phyloP scores from a whole-genome alignment of 2,797 vertebrate genomes.

The Sphenodon punctatus region DNA sequence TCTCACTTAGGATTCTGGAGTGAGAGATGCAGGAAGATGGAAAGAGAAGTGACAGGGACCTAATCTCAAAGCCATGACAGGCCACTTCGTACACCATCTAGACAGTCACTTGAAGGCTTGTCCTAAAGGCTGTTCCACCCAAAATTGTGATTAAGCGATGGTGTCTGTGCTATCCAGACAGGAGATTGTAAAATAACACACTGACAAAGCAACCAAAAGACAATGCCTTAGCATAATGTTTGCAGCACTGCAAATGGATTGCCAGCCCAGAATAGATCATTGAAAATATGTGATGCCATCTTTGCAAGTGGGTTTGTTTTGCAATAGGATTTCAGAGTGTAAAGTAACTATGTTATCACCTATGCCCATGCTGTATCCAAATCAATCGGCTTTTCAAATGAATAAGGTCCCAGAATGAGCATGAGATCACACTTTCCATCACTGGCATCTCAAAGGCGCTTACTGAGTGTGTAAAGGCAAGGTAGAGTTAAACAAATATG shows the following conservation, averaged over 20 bases:
- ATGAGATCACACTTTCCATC: background rate
- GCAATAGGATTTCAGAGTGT: too few species aligned
- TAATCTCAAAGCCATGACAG: background rate
- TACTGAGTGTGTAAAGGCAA: accelerated
- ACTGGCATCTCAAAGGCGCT: background rate
- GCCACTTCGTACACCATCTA: background rate
- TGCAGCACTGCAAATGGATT: background rate
- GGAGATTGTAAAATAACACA: background rate
- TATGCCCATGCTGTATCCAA: too few species aligned
- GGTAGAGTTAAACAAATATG: too few species aligned
- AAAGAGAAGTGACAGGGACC: constrained; percentile 1
- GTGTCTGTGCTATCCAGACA: background rate
- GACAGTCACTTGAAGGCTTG: constrained; percentile 7
- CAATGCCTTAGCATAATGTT: background rate
- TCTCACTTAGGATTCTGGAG: background rate
- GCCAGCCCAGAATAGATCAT: background rate
- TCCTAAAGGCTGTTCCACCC: constrained; percentile 40
- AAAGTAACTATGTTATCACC: too few species aligned
- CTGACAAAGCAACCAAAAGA: constrained; percentile 24
- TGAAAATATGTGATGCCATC: background rate
- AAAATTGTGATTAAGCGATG: background rate
- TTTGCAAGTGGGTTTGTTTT: too few species aligned
- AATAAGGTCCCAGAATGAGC: background rate
- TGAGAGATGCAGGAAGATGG: background rate
- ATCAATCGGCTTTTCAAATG: background rate